Evolutionary conservation across 2,888 invertebrate genomes (phyloP).

Genomic region (Drepana falcataria): DNA sequence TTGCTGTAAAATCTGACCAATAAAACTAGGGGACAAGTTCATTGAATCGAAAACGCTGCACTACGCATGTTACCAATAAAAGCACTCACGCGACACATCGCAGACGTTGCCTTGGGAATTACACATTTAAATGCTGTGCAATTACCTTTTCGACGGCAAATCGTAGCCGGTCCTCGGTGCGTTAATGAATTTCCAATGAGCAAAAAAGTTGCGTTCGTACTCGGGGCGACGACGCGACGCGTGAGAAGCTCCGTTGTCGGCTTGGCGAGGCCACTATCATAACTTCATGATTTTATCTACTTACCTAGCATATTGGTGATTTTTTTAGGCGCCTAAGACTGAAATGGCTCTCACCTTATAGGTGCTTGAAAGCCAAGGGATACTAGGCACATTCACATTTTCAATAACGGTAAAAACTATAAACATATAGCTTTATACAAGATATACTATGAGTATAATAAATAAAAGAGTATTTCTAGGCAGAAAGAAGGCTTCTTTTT

Average conservation of each 20-base stretch:
- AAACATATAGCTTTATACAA: no score
- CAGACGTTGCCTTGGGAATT: constrained; percentile 45
- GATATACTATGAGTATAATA: no score
- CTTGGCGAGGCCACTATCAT: neutral
- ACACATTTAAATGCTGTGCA: constrained; percentile 56
- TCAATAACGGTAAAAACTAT: no score
- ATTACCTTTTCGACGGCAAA: constrained; percentile 60
- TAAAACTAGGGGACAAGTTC: constrained; percentile 41
- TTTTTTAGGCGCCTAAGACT: no score
- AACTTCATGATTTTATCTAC: neutral
- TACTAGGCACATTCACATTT: no score
- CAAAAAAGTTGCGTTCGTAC: constrained; percentile 31
- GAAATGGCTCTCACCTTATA: no score
- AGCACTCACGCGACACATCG: constrained; percentile 44
- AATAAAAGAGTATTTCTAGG: no score
- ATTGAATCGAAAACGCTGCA: constrained; percentile 43
- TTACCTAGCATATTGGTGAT: no score
- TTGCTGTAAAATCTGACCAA: constrained; percentile 4
- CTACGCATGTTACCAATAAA: constrained; percentile 37
- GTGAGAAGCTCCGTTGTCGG: neutral
- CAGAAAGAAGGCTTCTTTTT: no score
- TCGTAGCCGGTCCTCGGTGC: constrained; percentile 42
- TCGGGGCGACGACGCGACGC: neutral
- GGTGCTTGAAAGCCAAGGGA: no score
- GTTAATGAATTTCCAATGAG: constrained; percentile 58